These are phyloP conservation scores for Liopterus haemorrhoidalis DNA, from an alignment of 2,888 invertebrate species.

Conservation along the genomic window DNA sequence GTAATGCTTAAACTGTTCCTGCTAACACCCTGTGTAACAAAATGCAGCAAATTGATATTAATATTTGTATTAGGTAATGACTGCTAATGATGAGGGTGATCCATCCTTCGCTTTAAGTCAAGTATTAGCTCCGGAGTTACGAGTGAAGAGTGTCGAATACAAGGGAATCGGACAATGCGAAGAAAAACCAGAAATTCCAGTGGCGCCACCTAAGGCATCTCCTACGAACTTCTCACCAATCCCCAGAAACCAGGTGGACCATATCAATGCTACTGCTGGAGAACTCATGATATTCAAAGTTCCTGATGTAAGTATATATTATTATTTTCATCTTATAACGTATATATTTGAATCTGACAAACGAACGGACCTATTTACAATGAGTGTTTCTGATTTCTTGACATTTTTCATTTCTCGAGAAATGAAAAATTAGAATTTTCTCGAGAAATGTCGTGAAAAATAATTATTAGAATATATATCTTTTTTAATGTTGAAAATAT, in stretches of 20 bases:
- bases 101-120: constrained; percentile 56
- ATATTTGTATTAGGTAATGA: constrained; percentile 45
- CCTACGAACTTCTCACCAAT: constrained; percentile 66
- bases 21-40: too few species aligned
- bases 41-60: too few species aligned
- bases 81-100: constrained; percentile 52
- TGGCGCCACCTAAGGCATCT: constrained; percentile 51
- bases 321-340: constrained; percentile 4
- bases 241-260: constrained; percentile 78
- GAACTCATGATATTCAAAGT: constrained; percentile 75
- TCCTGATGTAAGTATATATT: constrained; percentile 56
- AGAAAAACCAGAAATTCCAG: constrained; percentile 45
- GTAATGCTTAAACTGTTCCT: too few species aligned
- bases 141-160: constrained; percentile 59
- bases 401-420: too few species aligned
- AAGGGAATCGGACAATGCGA: constrained; percentile 65
- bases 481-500: too few species aligned
- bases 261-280: constrained; percentile 75
- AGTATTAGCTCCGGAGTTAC: constrained; percentile 61
- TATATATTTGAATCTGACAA: too few species aligned
- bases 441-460: too few species aligned
- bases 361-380: too few species aligned
- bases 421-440: too few species aligned
- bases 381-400: too few species aligned
- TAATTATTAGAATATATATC: too few species aligned